A percentile compares a stretch with the other conserved stretches of the same genome.
Evolutionary conservation across 1,140 invertebrate genomes (phyloP).

Genomic region (Philotrypesis tridentata): DNA sequence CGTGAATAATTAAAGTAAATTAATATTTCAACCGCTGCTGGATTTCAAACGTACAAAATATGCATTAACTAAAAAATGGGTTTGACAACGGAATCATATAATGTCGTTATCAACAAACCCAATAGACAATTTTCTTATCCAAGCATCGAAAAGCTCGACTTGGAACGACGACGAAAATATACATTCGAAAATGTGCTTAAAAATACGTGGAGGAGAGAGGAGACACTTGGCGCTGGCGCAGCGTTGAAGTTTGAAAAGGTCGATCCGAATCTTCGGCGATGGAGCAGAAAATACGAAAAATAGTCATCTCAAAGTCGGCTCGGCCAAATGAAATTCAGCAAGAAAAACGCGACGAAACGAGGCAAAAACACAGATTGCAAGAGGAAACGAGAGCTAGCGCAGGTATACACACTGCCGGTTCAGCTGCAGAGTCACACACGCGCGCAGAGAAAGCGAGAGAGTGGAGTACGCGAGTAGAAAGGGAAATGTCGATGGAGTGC

Average conservation of each 20-base stretch:
- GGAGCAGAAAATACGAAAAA: not conserved
- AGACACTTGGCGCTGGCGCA: not conserved
- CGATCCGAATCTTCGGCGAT: not conserved
- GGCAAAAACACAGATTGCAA: not conserved
- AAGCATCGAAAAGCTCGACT: too few relatives aligned
- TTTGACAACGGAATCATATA: too few relatives aligned
- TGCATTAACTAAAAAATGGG: too few relatives aligned
- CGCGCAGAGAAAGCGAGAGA: too few relatives aligned
- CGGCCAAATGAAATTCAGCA: not conserved
- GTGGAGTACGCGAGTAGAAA: slow-evolving; percentile 10
- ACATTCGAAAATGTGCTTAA: too few relatives aligned
- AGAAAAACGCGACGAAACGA: not conserved
- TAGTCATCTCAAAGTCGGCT: not conserved
- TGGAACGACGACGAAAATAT: too few relatives aligned
- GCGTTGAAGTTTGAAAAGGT: not conserved
- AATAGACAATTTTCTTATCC: too few relatives aligned
- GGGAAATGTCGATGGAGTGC: slow-evolving; percentile 10
- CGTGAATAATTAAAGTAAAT: too few relatives aligned
- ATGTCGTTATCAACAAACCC: too few relatives aligned
- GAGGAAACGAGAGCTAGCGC: not conserved
- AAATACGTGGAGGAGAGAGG: too few relatives aligned
- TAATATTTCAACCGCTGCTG: too few relatives aligned
- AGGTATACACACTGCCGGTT: not conserved
- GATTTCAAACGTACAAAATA: too few relatives aligned
- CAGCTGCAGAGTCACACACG: not conserved